phyloP scores from a whole-genome alignment of 2,888 invertebrate genomes.

The Pimpla rufipes region DNA sequence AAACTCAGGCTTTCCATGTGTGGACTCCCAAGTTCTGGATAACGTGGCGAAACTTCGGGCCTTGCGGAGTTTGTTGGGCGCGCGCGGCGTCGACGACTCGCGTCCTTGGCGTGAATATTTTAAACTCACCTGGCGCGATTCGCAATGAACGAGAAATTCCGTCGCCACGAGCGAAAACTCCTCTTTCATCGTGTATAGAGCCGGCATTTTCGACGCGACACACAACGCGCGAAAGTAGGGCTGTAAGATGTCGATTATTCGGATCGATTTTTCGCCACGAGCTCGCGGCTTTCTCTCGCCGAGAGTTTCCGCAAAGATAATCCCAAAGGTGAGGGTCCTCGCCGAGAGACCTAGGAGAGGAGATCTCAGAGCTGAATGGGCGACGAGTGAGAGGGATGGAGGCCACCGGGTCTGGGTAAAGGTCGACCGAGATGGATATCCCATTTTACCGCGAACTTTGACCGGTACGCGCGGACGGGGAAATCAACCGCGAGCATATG shows the following conservation, averaged over 20 bases:
- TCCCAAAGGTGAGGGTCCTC: constrained; percentile 43
- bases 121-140: constrained; percentile 66
- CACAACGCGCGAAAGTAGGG: constrained; percentile 1
- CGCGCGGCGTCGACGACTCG: constrained; percentile 20
- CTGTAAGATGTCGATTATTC: constrained; percentile 8
- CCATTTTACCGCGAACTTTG: constrained; percentile 60
- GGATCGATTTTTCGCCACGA: constrained; percentile 11
- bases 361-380: constrained; percentile 16
- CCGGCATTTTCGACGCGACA: constrained; percentile 1
- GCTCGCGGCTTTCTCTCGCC: background rate
- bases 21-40: background rate
- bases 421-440: constrained; percentile 55
- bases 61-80: constrained; percentile 11
- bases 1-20: background rate
- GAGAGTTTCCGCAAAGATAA: constrained; percentile 10
- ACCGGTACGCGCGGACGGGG: constrained; percentile 39
- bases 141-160: constrained; percentile 55
- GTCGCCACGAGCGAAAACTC: constrained; percentile 5
- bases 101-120: constrained; percentile 73
- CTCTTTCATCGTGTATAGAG: background rate
- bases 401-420: constrained; percentile 35
- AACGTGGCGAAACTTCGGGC: constrained; percentile 27
- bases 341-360: too few relatives aligned
- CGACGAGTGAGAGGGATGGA: background rate
- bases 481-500: constrained; percentile 36